Base-by-base conservation (phyloP, 2,797 vertebrate genomes). In the Mus caroli region DNA sequence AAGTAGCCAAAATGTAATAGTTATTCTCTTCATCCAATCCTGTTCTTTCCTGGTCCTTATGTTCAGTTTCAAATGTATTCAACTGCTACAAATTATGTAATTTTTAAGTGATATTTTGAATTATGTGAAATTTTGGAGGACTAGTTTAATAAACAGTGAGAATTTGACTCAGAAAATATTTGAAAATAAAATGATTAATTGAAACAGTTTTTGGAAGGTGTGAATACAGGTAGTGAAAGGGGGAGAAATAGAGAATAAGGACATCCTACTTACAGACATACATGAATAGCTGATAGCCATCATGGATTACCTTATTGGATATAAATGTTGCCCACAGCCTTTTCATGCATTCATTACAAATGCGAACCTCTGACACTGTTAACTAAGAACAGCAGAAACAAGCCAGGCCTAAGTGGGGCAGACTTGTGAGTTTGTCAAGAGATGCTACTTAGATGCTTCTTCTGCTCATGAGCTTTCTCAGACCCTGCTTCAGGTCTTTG, bases 401-500 rank as follows among this genome's bases (percentile, higher is more conserved):
- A 84, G 8, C 4, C 22, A 84, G 24, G 37, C 2, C 34, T 2
- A 9, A 82, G 11, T 13, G 75, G 4, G 60, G 20, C 31, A 31
- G 19, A 88, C 13, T 67, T 43, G 34, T 9, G n/a, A 2, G 10
- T 56, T 40, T 93, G n/a, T 91, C 79, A 91, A 46, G 76, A 87
- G 71, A 14, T 67, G 34, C 62, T 67, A 40, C 1, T 40, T 43
- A 86, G n/a, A 31, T 52, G 14, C 28, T 78, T 60, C 20, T 83
- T 34, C 34, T 89, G 19, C 9, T 10, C 19, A 90, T 14, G 31
- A 96, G 54, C n/a, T 77, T 94, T 52, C 71, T 8, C 56, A 95
- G 54, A 22, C 92, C 79, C 22, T 73, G 83, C n/a, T 96, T 97
- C 28, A 95, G n/a, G 46, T 96, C 94, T 58, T 95, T 84, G 60